A percentile compares a stretch with the other conserved stretches of the same genome.
These are phyloP conservation scores for Limosa lapponica DNA, from an alignment of 2,797 vertebrate genomes.

Conservation along the genomic window DNA sequence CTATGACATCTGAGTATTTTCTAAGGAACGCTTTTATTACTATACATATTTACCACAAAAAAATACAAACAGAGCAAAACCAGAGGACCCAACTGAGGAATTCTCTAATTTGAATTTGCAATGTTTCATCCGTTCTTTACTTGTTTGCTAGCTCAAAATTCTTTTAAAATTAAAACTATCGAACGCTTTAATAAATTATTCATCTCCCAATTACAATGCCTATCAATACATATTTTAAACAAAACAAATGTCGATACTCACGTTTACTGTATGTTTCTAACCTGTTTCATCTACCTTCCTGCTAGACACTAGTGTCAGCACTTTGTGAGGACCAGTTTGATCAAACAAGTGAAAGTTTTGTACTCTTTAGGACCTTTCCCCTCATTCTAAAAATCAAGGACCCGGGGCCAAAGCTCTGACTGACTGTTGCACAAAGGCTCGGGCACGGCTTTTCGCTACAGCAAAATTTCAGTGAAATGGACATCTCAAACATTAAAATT, in stretches of 20 bases:
- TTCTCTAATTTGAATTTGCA: not conserved
- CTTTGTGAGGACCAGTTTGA: not conserved
- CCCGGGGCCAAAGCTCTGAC: not conserved
- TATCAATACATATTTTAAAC: not conserved
- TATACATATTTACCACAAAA: not conserved
- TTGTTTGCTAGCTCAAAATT: not conserved
- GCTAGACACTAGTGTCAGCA: not conserved
- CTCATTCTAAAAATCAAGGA: conserved; percentile 70
- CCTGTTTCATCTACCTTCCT: not conserved
- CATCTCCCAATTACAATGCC: not conserved
- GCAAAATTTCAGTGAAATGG: not conserved
- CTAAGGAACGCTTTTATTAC: not conserved
- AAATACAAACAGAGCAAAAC: not conserved
- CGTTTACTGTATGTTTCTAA: not conserved
- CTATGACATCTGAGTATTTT: not conserved
- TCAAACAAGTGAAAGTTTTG: not conserved
- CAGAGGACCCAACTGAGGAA: not conserved
- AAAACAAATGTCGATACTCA: conserved; percentile 18
- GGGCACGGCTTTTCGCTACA: not conserved
- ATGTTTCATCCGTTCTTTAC: not conserved
- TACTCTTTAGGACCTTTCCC: conserved; percentile 53
- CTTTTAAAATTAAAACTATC: not conserved
- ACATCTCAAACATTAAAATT: not conserved
- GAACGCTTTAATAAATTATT: not conserved
- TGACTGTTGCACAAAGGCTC: not conserved